Base-by-base conservation (phyloP, 2,888 invertebrate genomes). In the Galeruca laticollis region DNA sequence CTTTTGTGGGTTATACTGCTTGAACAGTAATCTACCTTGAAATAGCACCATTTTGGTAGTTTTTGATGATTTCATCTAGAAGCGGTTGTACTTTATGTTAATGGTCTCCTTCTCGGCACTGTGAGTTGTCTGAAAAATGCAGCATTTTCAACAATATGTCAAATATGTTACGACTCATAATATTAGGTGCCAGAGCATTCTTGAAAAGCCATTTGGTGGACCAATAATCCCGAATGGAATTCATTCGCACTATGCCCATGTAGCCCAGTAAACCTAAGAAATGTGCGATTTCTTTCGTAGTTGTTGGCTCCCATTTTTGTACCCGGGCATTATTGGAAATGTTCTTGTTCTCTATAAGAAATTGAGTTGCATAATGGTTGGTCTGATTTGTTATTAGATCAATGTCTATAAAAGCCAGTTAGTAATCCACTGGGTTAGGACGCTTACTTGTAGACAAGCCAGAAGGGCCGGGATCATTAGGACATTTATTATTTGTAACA, bases 31-130 rank as follows among this genome's bases (percentile, higher is more conserved):
- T 66, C 79, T 68, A 60, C 78, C 77, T 67, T 73, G 68, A 69
- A 77, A 79, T 62, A 77, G 77, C 37, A 79, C 67, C 66, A 80
- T n/a, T n/a, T n/a, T n/a, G n/a, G n/a, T n/a, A n/a, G n/a, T n/a
- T n/a, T n/a, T n/a, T n/a, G n/a, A n/a, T n/a, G n/a, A n/a, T n/a
- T n/a, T n/a, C n/a, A n/a, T n/a, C n/a, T n/a, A n/a, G n/a, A n/a
- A n/a, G n/a, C n/a, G n/a, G n/a, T n/a, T n/a, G n/a, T n/a, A n/a
- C n/a, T n/a, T n/a, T n/a, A n/a, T n/a, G n/a, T n/a, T n/a, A n/a
- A n/a, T n/a, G n/a, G n/a, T n/a, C n/a, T n/a, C n/a, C n/a, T n/a
- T n/a, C n/a, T n/a, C n/a, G n/a, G n/a, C n/a, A n/a, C n/a, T n/a
- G 76, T 26, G 69, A 47, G 68, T 79, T 81, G 49, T 80, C 72